phyloP scores from a whole-genome alignment of 2,888 invertebrate species.

The Napeogenes inachia region DNA sequence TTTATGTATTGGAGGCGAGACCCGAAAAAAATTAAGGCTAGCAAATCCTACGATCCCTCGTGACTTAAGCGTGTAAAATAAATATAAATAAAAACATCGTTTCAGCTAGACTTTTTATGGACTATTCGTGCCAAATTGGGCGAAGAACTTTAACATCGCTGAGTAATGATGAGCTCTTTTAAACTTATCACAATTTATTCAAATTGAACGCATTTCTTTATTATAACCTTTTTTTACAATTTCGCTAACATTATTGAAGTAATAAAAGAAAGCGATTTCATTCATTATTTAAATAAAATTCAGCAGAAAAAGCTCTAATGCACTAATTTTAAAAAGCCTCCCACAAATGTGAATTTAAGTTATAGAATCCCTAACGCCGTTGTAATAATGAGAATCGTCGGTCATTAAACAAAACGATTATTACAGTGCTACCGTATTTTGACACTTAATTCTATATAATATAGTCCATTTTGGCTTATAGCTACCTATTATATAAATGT shows the following conservation, averaged over 20 bases:
- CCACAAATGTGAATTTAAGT: constrained; percentile 1
- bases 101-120: constrained; percentile 7
- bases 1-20: background rate
- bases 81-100: constrained; percentile 9
- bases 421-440: background rate
- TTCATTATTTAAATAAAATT: background rate
- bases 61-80: constrained; percentile 10
- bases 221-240: background rate
- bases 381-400: constrained; percentile 21
- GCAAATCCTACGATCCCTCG: background rate
- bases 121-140: background rate
- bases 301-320: background rate
- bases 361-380: background rate
- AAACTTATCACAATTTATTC: background rate
- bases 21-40: constrained; percentile 7
- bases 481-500: background rate
- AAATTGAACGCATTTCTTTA: background rate
- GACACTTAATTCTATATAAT: constrained; percentile 9
- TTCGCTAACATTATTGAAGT: background rate
- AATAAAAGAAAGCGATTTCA: background rate
- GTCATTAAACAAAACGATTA: constrained; percentile 13
- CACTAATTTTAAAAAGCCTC: constrained; percentile 10
- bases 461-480: constrained; percentile 6
- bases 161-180: background rate
- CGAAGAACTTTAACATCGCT: background rate